Conservation (phyloP, 2,797 vertebrate genomes). For the Eulemur albifrons region DNA sequence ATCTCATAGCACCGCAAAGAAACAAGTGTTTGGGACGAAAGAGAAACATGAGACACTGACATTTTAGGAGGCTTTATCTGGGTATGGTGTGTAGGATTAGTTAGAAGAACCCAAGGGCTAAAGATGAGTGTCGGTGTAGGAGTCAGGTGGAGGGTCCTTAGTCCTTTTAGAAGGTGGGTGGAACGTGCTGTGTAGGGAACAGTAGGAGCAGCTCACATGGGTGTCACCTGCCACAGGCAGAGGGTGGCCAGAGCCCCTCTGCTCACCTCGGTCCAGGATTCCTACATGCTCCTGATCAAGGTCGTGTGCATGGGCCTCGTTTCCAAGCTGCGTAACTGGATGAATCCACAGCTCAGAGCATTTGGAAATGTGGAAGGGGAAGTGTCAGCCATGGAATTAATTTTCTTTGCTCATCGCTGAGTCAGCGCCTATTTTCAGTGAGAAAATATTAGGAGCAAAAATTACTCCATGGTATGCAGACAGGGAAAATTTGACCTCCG, state of each 20-base stretch:
- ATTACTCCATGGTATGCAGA: background rate
- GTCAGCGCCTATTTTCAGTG: background rate
- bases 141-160: too few relatives aligned
- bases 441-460: background rate
- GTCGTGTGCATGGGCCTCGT: rapidly evolving
- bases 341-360: background rate
- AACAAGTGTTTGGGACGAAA: background rate
- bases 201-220: background rate
- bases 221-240: rapidly evolving
- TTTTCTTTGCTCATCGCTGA: background rate
- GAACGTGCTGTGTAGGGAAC: rapidly evolving
- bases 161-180: rapidly evolving
- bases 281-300: too few relatives aligned
- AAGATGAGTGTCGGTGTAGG: too few relatives aligned
- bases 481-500: rapidly evolving
- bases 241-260: background rate
- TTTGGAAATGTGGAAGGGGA: background rate
- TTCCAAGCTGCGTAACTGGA: background rate
- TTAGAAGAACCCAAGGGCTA: background rate
- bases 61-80: background rate
- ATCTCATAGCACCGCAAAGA: background rate
- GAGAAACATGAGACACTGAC: background rate
- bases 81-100: rapidly evolving
- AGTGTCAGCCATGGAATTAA: rapidly evolving
- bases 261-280: background rate